These are phyloP conservation scores for Ramphastos sulfuratus DNA, from an alignment of 2,113 vertebrate species.

Conservation along the genomic window DNA sequence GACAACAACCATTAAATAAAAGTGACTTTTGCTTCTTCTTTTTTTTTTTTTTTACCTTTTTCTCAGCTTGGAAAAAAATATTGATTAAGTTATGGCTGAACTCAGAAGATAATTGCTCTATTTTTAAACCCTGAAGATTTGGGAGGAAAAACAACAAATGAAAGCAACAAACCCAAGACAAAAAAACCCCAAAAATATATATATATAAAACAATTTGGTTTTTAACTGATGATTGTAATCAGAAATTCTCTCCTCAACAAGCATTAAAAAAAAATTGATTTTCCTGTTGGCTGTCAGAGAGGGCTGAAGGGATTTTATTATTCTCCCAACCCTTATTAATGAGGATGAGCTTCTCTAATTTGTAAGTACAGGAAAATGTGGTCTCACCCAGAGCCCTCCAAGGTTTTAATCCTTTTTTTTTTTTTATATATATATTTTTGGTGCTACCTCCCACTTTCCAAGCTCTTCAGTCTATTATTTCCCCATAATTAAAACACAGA, in stretches of 20 bases:
- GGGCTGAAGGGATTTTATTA: conserved; percentile 4
- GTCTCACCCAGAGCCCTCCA: neutral
- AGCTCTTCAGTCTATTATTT: conserved; percentile 14
- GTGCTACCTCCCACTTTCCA: neutral
- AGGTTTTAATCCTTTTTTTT: conserved; percentile 14
- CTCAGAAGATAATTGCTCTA: conserved; percentile 34
- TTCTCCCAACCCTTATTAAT: conserved; percentile 54
- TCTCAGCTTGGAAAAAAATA: conserved; percentile 26
- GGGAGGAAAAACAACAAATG: too few species aligned
- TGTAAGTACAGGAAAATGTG: neutral
- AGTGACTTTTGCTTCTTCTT: conserved; percentile 64
- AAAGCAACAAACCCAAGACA: too few species aligned
- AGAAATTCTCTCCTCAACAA: conserved; percentile 65
- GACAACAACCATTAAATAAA: conserved; percentile 65
- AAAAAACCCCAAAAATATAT: neutral
- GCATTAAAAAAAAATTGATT: conserved; percentile 28
- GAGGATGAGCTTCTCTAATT: conserved; percentile 26
- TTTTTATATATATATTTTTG: too few species aligned
- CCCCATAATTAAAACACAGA: conserved; percentile 18
- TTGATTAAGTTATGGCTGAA: conserved; percentile 70
- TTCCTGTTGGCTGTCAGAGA: conserved; percentile 19
- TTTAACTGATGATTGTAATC: conserved; percentile 33
- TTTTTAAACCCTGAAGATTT: conserved; percentile 24
- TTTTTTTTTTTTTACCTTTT: conserved; percentile 67
- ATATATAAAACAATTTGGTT: neutral